Evolutionary conservation across 2,797 vertebrate species (phyloP), one percentile per base, ranked within the genome.

Genomic region (Phaenicophaeus curvirostris): DNA sequence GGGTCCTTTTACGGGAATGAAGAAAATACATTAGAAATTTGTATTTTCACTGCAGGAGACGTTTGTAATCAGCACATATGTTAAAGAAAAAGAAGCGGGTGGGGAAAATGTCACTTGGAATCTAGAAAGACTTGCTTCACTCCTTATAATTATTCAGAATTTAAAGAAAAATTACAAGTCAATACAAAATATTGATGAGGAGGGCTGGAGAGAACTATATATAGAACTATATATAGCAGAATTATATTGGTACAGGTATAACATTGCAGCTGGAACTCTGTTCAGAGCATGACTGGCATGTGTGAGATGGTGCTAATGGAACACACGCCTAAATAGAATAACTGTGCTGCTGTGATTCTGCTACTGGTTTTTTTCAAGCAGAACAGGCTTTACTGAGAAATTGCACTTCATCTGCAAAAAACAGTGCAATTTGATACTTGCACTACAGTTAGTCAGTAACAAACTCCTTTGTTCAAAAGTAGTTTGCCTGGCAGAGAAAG

Each of bases 251-350:
- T 33, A 23, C 11, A 77, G 50, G 65, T 65, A 8, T 3, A 46
- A 30, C 33, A 50, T 0, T 24, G 74, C 11, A 76, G 58, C 31
- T 42, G 31, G 33, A 51, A 41, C 25, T 61, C 33, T 35, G 58
- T 21, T 33, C 24, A 20, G 80, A 50, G 72, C 33, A 78, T 80
- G 67, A 67, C 8, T 1, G 24, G 53, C 25, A 31, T 0, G 5
- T 4, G 53, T 39, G 39, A 46, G 46, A 66, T 27, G 69, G 18
- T 91, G 58, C 68, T 41, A 33, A 28, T 10, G 17, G 39, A n/a
- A n/a, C n/a, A n/a, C n/a, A n/a, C 6, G 7, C 13, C 4, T 4
- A 24, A 31, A 30, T 0, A 35, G 39, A 65, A 0, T 21, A 63
- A 57, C 5, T 30, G 41, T 15, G 46, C 31, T 68, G 15, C 3